Evolutionary conservation across 2,888 invertebrate genomes (phyloP).

Genomic region (Xanthostigma xanthostigma): DNA sequence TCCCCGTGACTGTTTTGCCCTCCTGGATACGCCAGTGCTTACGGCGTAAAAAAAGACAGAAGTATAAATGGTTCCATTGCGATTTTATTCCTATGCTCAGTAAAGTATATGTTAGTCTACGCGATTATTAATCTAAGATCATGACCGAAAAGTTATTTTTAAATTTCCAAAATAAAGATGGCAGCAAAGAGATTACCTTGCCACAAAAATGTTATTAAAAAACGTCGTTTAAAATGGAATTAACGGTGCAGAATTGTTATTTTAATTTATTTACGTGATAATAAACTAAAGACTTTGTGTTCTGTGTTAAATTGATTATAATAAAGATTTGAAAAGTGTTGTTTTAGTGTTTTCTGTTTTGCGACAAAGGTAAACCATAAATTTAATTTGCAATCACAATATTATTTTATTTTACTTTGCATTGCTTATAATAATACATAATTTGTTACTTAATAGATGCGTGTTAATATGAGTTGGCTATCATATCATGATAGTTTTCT

Average conservation of each 20-base stretch:
- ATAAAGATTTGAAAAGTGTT: background rate
- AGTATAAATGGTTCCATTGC: too few species aligned
- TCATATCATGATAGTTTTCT: too few species aligned
- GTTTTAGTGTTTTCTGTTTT: background rate
- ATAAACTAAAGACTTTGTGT: background rate
- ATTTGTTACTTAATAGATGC: too few species aligned
- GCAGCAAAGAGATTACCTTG: constrained; percentile 1
- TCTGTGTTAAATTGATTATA: background rate
- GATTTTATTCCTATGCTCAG: too few species aligned
- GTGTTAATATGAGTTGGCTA: too few species aligned
- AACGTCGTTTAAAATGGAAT: constrained; percentile 2
- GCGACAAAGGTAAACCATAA: background rate
- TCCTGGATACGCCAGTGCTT: too few species aligned
- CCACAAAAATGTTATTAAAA: background rate
- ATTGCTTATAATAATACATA: too few species aligned
- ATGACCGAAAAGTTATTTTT: background rate
- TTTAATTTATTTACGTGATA: background rate
- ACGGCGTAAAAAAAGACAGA: too few species aligned
- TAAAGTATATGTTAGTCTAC: too few species aligned
- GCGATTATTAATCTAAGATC: too few species aligned
- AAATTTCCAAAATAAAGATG: constrained; percentile 1
- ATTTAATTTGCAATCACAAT: background rate
- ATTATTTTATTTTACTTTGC: too few species aligned
- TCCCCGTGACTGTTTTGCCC: too few species aligned
- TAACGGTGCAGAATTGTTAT: background rate